Evolutionary conservation across 1,140 invertebrate species (phyloP).

Genomic region (Himalopsyche phryganea): DNA sequence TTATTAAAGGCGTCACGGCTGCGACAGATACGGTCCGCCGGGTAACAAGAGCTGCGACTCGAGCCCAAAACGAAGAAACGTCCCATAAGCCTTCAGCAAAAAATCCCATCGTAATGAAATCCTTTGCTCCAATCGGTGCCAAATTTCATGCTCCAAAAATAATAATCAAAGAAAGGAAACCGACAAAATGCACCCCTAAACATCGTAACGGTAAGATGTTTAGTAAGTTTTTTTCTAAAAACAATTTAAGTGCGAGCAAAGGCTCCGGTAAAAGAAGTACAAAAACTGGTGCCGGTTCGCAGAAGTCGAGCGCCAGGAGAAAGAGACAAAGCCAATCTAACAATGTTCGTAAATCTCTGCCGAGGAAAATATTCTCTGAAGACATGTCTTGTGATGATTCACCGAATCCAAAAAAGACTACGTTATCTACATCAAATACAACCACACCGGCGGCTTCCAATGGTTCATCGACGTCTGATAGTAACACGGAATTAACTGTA

Average conservation of each 20-base stretch:
- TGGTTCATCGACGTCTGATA: background rate
- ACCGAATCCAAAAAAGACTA: no score
- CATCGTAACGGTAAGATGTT: background rate
- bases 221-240: constrained; percentile 3
- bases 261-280: no score
- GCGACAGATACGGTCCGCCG: constrained; percentile 37
- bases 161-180: constrained; percentile 2
- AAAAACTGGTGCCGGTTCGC: no score
- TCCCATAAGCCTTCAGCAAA: background rate
- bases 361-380: no score
- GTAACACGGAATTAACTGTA: background rate
- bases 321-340: no score
- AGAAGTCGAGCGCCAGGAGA: no score
- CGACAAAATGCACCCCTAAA: constrained; percentile 11
- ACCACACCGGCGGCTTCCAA: no score
- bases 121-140: constrained; percentile 36
- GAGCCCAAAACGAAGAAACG: constrained; percentile 1
- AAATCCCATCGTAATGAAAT: constrained; percentile 5
- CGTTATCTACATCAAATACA: no score
- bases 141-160: constrained; percentile 37
- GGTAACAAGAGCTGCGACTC: constrained; percentile 37
- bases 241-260: no score
- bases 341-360: no score
- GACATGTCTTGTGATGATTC: no score
- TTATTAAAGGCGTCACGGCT: background rate